Percentiles rank a stretch among this genome's conserved stretches.
Evolutionary conservation across 2,113 vertebrate species (phyloP).

Genomic region (Platycercus adscitus): DNA sequence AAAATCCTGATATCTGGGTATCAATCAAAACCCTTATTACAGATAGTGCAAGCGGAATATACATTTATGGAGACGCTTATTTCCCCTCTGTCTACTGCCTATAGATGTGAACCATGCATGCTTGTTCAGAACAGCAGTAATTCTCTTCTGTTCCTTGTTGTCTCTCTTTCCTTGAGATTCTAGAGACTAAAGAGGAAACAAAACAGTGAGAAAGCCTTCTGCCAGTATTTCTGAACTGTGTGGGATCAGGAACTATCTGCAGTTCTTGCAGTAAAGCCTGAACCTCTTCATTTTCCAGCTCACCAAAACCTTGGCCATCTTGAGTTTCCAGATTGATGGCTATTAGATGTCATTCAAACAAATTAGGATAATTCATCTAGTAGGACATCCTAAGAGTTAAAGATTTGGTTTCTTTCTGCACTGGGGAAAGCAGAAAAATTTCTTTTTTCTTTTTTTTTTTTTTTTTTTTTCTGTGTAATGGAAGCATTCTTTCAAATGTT

Average conservation of each 20-base stretch:
- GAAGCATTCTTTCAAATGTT: background rate
- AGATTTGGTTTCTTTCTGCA: background rate
- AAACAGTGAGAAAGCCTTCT: background rate
- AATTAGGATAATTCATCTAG: background rate
- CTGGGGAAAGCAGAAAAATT: background rate
- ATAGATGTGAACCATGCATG: background rate
- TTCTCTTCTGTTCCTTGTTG: background rate
- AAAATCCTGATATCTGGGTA: background rate
- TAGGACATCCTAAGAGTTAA: background rate
- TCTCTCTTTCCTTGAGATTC: background rate
- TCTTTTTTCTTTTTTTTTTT: background rate
- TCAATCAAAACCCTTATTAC: background rate
- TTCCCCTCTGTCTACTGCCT: background rate
- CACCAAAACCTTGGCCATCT: background rate
- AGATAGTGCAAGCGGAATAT: background rate
- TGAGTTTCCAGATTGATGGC: background rate
- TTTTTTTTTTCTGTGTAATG: background rate
- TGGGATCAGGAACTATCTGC: background rate
- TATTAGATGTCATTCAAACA: background rate
- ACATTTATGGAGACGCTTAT: background rate
- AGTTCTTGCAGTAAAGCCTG: background rate
- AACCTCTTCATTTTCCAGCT: background rate
- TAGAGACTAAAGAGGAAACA: background rate
- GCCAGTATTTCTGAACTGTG: background rate
- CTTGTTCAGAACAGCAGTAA: background rate